Conservation (phyloP, 2,113 vertebrate genomes). For the Enhydra lutris region DNA sequence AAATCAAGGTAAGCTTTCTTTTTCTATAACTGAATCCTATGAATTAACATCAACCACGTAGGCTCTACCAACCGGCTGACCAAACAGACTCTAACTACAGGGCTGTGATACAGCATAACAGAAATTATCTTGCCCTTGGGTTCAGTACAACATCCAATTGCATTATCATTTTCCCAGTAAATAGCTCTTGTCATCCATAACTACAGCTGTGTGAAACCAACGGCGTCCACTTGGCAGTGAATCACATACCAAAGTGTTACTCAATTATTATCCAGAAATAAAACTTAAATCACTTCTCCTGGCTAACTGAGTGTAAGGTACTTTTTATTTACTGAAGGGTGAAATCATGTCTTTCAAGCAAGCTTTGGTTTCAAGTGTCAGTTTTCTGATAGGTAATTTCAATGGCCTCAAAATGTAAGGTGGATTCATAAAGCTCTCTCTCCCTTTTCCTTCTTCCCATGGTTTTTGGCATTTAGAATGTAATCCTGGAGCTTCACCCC, state of each 20-base stretch:
- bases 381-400: not conserved
- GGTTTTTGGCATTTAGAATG: constrained; percentile 20
- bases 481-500: constrained; percentile 34
- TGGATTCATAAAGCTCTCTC: not conserved
- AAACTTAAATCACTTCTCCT: constrained; percentile 55
- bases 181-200: constrained; percentile 42
- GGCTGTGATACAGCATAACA: not conserved
- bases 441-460: not conserved
- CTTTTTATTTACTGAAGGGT: constrained; percentile 39
- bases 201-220: constrained; percentile 63
- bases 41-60: not conserved
- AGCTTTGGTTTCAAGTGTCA: not conserved
- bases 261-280: constrained; percentile 67
- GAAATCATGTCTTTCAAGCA: constrained; percentile 23
- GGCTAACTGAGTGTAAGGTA: constrained; percentile 30
- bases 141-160: constrained; percentile 39
- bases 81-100: constrained; percentile 21
- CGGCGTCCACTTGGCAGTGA: constrained; percentile 53
- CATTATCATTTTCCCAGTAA: constrained; percentile 66
- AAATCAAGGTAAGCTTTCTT: constrained; percentile 34
- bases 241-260: constrained; percentile 61
- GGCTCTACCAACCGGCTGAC: not conserved
- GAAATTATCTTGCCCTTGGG: constrained; percentile 54
- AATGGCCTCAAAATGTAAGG: not conserved
- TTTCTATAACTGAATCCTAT: not conserved